Percentiles rank a stretch among this genome's conserved stretches.
These are phyloP conservation scores for Gymnocypris eckloni DNA, from an alignment of 2,797 vertebrate species.

Conservation along the genomic window DNA sequence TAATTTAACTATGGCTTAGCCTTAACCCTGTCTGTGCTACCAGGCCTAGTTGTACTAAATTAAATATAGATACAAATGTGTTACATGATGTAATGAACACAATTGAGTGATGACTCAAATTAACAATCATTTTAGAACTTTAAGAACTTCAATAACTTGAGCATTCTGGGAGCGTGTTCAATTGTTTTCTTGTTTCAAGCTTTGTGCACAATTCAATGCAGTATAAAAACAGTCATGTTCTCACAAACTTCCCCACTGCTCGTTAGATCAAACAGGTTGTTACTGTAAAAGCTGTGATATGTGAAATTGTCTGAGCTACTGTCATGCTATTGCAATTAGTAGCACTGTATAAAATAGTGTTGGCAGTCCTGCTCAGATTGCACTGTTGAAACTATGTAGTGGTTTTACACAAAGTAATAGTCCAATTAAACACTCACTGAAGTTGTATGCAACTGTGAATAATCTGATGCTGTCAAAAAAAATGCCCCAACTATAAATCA, in stretches of 20 bases:
- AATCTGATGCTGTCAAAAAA: not conserved
- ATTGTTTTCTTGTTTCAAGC: not conserved
- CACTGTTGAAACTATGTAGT: not conserved
- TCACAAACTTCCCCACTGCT: not conserved
- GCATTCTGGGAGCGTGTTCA: not conserved
- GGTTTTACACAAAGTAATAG: constrained; percentile 6
- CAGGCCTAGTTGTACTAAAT: too few species aligned
- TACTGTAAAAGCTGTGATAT: constrained; percentile 6
- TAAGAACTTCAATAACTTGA: not conserved
- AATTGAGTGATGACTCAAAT: not conserved
- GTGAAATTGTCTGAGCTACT: not conserved
- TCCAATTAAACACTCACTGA: not conserved
- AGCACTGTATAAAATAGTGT: not conserved
- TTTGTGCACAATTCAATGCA: not conserved
- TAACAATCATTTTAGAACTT: not conserved
- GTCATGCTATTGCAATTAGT: not conserved
- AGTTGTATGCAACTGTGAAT: not conserved
- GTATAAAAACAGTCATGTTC: not conserved
- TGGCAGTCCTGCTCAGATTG: not conserved
- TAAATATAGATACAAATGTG: not conserved
- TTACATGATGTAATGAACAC: not conserved
- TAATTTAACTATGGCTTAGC: too few species aligned
- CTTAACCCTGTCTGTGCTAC: too few species aligned
- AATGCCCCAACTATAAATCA: not conserved
- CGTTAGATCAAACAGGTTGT: not conserved